Evolutionary conservation across 2,888 invertebrate genomes (phyloP), one percentile per base, ranked within the genome.

Genomic region (Stegophylla sp.): DNA sequence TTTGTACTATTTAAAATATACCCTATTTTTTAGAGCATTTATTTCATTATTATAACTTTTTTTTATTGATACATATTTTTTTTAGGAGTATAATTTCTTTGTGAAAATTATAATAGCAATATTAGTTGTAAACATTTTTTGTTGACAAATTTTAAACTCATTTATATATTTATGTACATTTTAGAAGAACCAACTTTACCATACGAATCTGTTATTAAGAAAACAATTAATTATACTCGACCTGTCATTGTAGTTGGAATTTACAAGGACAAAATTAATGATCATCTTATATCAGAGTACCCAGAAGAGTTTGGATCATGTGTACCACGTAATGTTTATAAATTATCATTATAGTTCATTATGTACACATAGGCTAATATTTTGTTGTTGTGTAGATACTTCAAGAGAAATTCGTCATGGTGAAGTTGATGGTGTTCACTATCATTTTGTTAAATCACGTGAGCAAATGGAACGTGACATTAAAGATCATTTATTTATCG

Each of bases 281-380:
- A 99, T 88, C 98, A 99, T 88, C 92, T 99, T 84, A 98, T 99
- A 87, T 96, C 96, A n/a, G 97, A 98, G 88, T 97, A 96, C 88
- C 98, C 99, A 26, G 98, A 98, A 84, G 95, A 96, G 88, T 99
- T 98, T 88, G 98, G 98, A 86, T 97, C 97, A 89, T 99, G 99
- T 90, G 98, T 99, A 85, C 99, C 99, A 88, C 99, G 79, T 79
- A 79, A 79, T 51, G 10, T 23, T 71, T 34, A 45, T 53, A 43
- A 53, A 23, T 66, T 53, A 2, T 5, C 51, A 66, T 43, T 0
- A 26, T 5, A 15, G 15, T 34, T 17, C 2, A 26, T 26, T 26
- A 48, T 43, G 45, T 73, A n/a, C 3, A 43, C 2, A 67, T 77
- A 20, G 20, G n/a, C n/a, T 15, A 77, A n/a, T 67, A 0, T 69